These are phyloP conservation scores for Caenorhabditis inopinata DNA, from an alignment of 1,140 invertebrate species.

Conservation along the genomic window DNA sequence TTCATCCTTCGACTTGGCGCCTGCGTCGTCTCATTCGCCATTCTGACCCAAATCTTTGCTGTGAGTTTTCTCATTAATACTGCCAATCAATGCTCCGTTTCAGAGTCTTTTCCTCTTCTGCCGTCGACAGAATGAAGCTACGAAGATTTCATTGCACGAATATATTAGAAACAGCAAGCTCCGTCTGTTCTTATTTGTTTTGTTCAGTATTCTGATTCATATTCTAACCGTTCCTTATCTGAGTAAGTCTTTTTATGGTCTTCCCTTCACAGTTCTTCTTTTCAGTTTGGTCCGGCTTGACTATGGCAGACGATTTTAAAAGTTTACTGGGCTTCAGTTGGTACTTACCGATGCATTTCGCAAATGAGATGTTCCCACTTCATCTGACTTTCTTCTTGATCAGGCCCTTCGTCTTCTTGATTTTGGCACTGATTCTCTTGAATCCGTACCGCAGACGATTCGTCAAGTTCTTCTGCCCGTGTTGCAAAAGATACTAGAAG, in stretches of 20 bases:
- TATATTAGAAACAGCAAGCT: conserved; percentile 12
- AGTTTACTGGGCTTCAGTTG: background rate
- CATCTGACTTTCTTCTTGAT: conserved; percentile 19
- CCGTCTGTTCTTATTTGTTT: conserved; percentile 13
- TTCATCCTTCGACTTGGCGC: background rate
- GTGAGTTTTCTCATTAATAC: background rate
- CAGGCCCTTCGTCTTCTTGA: background rate
- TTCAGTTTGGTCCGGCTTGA: conserved; percentile 35
- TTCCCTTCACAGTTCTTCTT: background rate
- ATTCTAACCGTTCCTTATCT: conserved; percentile 16
- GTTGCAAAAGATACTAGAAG: conserved; percentile 25
- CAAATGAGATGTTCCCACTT: conserved; percentile 12
- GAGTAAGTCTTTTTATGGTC: background rate
- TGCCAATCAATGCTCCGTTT: background rate
- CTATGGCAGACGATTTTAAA: background rate
- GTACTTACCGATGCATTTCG: background rate
- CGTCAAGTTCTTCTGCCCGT: conserved; percentile 17
- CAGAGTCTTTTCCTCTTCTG: conserved; percentile 31
- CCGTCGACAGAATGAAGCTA: background rate
- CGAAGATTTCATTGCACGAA: conserved; percentile 20
- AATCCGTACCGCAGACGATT: conserved; percentile 30
- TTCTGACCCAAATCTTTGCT: background rate
- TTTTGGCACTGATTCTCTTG: conserved; percentile 16
- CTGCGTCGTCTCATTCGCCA: background rate
- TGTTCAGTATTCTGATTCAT: conserved; percentile 15